Base-by-base conservation (phyloP, 2,113 vertebrate species). In the Xyrauchen texanus region DNA sequence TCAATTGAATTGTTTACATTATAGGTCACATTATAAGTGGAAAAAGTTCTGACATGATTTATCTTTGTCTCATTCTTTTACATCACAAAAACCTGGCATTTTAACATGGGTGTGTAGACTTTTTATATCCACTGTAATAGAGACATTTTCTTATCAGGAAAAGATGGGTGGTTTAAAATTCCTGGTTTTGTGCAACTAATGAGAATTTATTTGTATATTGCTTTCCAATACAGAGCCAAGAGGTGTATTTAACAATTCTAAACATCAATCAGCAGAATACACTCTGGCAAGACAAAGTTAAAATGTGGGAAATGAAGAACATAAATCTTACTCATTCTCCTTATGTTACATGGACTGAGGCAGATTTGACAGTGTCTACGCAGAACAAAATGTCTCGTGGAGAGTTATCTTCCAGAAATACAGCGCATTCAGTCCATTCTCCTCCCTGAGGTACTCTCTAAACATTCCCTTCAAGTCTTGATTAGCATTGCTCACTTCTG, bases 121-220 rank as follows among this genome's bases (percentile, higher is more conserved):
- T n/a, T n/a, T n/a, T n/a, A n/a, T n/a, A n/a, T n/a, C n/a, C n/a
- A n/a, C n/a, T n/a, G n/a, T n/a, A 34, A 34, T 34, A 34, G 21
- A 34, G 21, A 34, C 1, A 34, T 34, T 34, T 34, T 34, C 21
- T 34, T 34, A 34, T 34, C 21, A 34, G 2, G 11, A 58, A 2
- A 58, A 55, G 42, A 46, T 72, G 69, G 15, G 53, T 72, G 68
- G 53, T 15, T 71, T 57, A 13, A 11, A 7, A 7, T 4, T 53
- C 3, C n/a, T 12, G 69, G 53, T 73, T 61, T 61, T 60, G 0
- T 10, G 13, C 34, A 34, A 0, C 34, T 57, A 34, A 71, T 57
- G 52, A 73, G 70, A 61, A 73, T 47, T 47, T 42, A 72, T 71
- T 57, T 57, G 13, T 11, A 67, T 16, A 11, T 15, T 53, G 67